Base-by-base conservation (phyloP, 2,888 invertebrate species). In the Ephialtes manifestator region DNA sequence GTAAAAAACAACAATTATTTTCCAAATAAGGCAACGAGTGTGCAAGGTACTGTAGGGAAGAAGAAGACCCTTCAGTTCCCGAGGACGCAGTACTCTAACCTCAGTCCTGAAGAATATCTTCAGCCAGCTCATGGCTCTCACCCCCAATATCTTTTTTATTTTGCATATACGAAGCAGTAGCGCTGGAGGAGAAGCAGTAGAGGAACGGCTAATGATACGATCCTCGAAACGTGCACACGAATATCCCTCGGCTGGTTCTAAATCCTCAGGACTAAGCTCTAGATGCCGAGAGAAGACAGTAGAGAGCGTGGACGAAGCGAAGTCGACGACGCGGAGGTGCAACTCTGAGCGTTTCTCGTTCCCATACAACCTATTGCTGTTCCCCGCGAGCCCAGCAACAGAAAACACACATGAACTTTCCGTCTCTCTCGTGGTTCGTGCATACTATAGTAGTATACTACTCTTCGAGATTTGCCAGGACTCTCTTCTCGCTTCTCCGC, bases 191-290 rank as follows among this genome's bases (percentile, higher is more conserved):
- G 35, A 53, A 72, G 13, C 43, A 18, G 60, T 11, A 48, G 51
- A 79, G 51, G 63, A 75, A 79, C 70, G 79, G 85, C 85, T 85
- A 85, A 85, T 85, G 85, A 85, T 85, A 85, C 85, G 79, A 82
- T 82, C 85, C 85, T 71, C 82, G 82, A 85, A 85, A 82, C 87
- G 87, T 82, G 84, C 83, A 39, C 88, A 89, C 88, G 79, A 91
- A 91, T 91, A 89, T 85, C 75, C 77, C 72, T 20, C 68, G 35
- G 55, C 35, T 39, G 82, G 74, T 75, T 85, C 81, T 85, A 75
- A 85, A 82, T 82, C 75, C 79, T 65, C 24, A 51, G 46, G 28
- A 72, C 60, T 72, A 67, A 71, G 74, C 77, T 63, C 65, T 77
- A 71, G 80, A 80, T 81, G 67, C 80, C 58, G 58, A 74, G 80